Evolutionary conservation across 1,140 invertebrate species (phyloP).

Genomic region (Drosophila biarmipes): DNA sequence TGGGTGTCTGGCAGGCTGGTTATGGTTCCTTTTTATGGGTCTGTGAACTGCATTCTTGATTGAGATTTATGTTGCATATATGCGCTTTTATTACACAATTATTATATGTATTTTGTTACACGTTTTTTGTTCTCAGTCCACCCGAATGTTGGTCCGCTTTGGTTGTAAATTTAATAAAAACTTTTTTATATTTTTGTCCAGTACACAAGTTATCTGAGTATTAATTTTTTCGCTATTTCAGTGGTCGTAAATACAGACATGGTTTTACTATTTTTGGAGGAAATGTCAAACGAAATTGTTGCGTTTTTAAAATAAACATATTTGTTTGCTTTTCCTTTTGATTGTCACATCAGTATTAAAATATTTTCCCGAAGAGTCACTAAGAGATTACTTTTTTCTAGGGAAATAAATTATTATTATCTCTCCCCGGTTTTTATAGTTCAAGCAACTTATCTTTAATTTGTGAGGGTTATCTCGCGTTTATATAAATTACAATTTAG

Average conservation of each 20-base stretch:
- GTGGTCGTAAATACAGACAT: background rate
- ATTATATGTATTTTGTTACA: background rate
- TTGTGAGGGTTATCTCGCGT: too few relatives aligned
- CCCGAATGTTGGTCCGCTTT: slow-evolving; percentile 2
- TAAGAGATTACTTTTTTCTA: background rate
- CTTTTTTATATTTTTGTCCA: background rate
- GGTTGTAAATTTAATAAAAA: background rate
- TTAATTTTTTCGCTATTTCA: background rate
- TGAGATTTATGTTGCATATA: slow-evolving; percentile 71
- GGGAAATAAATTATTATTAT: too few relatives aligned
- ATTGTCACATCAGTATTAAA: background rate
- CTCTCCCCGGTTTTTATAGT: too few relatives aligned
- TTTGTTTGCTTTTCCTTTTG: background rate
- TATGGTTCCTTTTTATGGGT: slow-evolving; percentile 31
- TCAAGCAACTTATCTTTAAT: too few relatives aligned
- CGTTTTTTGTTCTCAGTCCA: slow-evolving; percentile 1
- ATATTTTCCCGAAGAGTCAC: background rate
- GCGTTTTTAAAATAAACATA: too few relatives aligned
- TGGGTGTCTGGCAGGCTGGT: slow-evolving; percentile 28
- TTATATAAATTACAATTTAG: background rate
- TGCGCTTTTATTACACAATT: slow-evolving; percentile 14
- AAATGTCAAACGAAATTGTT: too few relatives aligned
- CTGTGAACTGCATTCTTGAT: slow-evolving; percentile 65
- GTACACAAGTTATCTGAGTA: background rate
- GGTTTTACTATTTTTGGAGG: background rate